Percentiles rank a stretch among this genome's conserved stretches.
phyloP scores from a whole-genome alignment of 2,888 invertebrate species.

The Eledona agricola region DNA sequence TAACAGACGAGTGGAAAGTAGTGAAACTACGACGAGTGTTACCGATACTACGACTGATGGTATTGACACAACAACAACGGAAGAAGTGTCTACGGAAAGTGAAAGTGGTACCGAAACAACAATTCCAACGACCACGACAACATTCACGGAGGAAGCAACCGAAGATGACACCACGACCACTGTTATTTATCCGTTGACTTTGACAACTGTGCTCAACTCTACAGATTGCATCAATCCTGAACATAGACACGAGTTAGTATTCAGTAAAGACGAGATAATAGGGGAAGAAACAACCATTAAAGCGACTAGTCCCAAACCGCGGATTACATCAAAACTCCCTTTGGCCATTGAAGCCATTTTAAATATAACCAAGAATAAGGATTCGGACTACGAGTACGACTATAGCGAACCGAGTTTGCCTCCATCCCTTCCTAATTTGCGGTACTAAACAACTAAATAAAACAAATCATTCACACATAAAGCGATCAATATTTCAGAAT shows the following conservation, averaged over 20 bases:
- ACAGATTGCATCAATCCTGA: conserved; percentile 56
- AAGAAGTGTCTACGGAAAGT: too few species aligned
- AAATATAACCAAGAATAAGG: conserved; percentile 66
- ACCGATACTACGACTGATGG: conserved; percentile 26
- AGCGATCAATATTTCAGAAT: conserved; percentile 69
- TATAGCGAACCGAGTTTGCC: conserved; percentile 77
- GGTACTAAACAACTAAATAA: conserved; percentile 63
- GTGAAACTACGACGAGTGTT: conserved; percentile 34
- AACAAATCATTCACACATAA: too few species aligned
- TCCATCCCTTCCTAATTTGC: conserved; percentile 83
- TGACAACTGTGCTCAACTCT: conserved; percentile 53
- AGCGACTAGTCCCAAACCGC: conserved; percentile 9
- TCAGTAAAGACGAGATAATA: conserved; percentile 16
- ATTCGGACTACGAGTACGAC: conserved; percentile 74
- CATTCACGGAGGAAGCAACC: conserved; percentile 22
- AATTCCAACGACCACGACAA: conserved; percentile 8
- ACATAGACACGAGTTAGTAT: conserved; percentile 25
- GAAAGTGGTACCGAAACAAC: conserved; percentile 16
- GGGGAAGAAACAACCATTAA: conserved; percentile 11
- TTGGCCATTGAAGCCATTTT: conserved; percentile 63
- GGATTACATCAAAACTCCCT: conserved; percentile 50
- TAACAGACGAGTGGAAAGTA: conserved; percentile 45
- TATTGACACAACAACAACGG: conserved; percentile 30
- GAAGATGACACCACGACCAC: conserved; percentile 32
- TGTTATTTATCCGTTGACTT: conserved; percentile 45